Conservation (phyloP, 2,797 vertebrate genomes). For the Alosa sapidissima region DNA sequence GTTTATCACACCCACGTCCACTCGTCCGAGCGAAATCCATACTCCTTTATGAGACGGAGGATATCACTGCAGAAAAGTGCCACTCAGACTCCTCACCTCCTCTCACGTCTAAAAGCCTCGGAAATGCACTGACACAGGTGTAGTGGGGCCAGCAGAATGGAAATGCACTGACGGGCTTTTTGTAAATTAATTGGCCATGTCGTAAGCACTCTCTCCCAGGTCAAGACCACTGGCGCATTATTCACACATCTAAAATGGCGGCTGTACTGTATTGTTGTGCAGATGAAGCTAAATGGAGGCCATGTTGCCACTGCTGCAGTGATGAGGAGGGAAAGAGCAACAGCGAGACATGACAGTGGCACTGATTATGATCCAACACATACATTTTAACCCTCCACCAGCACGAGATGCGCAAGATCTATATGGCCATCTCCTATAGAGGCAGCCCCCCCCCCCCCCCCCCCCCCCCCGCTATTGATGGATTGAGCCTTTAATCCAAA, state of each 20-base stretch:
- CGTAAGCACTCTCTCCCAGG: background rate
- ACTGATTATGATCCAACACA: background rate
- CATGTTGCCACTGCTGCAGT: background rate
- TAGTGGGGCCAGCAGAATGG: conserved; percentile 37
- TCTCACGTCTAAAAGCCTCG: conserved; percentile 34
- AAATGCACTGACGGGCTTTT: conserved; percentile 10
- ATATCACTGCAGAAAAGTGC: background rate
- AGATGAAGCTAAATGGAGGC: background rate
- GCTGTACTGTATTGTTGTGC: background rate
- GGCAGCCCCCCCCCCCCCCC: background rate
- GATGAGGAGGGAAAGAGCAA: too few relatives aligned
- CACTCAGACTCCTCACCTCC: conserved; percentile 41
- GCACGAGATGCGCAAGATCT: background rate
- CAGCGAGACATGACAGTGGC: background rate
- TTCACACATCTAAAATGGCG: background rate
- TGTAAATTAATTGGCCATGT: background rate
- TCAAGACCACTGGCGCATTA: background rate
- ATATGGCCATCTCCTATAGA: background rate
- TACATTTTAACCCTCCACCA: background rate
- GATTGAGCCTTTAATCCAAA: conserved; percentile 10
- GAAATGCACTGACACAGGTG: conserved; percentile 45
- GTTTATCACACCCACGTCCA: background rate
- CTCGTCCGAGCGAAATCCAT: background rate
- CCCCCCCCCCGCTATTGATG: background rate
- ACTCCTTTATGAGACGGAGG: background rate